These are phyloP conservation scores for Cheilosia variabilis DNA, from an alignment of 2,888 invertebrate genomes.

Conservation along the genomic window DNA sequence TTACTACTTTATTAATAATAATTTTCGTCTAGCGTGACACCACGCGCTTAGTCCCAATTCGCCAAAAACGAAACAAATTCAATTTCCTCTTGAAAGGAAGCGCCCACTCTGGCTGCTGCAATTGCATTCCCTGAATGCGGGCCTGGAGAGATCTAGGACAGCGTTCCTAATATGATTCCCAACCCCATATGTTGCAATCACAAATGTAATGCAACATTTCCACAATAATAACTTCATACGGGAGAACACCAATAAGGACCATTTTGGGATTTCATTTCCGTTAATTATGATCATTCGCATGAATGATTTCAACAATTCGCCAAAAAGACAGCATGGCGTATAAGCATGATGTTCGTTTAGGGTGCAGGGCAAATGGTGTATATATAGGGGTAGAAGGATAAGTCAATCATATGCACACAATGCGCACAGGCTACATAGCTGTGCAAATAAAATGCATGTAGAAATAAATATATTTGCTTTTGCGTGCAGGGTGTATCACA, in stretches of 20 bases:
- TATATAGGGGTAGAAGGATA: neutral
- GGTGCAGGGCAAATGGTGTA: neutral
- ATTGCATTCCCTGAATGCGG: no score
- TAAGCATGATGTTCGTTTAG: neutral
- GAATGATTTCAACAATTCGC: conserved; percentile 32
- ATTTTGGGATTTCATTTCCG: conserved; percentile 51
- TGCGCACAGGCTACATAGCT: no score
- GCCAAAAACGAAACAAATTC: no score
- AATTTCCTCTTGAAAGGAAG: no score
- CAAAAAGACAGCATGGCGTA: conserved; percentile 8
- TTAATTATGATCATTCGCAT: conserved; percentile 49
- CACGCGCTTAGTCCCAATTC: no score
- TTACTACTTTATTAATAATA: no score
- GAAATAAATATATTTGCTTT: no score
- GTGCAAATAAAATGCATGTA: no score
- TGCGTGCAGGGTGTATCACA: no score
- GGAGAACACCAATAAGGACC: conserved; percentile 53
- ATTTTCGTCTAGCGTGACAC: no score
- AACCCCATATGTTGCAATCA: conserved; percentile 45
- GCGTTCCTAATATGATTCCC: neutral
- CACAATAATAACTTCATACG: conserved; percentile 47
- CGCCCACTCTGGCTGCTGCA: no score
- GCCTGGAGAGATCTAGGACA: no score
- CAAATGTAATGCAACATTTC: conserved; percentile 31
- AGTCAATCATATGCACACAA: neutral